Base-by-base conservation (phyloP, 2,797 vertebrate species). In the Gallirallus australis region DNA sequence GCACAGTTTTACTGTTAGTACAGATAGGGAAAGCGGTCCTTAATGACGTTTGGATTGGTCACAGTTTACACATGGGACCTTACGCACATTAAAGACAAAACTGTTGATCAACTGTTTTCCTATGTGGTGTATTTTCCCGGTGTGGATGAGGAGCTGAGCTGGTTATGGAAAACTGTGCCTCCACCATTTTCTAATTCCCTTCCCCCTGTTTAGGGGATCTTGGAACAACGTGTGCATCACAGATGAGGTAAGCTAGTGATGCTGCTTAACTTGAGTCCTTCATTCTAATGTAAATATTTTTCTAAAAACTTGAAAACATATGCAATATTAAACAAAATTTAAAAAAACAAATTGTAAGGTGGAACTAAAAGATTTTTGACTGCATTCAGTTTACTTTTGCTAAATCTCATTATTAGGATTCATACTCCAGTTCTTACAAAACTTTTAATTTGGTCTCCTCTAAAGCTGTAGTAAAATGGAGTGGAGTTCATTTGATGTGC, bases 1-100 rank as follows among this genome's bases (percentile, higher is more conserved):
- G 68, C 72, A 91, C 61, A 89, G 70, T 66, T 90, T 88, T 71
- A 91, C 70, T 84, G 77, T 82, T 76, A 48, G 56, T 71, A 83
- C 12, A 86, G 77, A 84, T 54, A 79, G 17, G 47, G 45, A 81
- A 87, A 94, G 65, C 61, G 45, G 61, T 61, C 71, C 59, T 93
- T 79, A 75, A 94, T 61, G 90, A 95, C 4, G 1, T 91, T 77
- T 86, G 86, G 90, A 91, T 80, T 53, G 73, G 72, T 95, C 84
- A 82, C 66, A 77, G 82, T 91, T 86, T 87, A 91, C 60, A 88
- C 68, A 83, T 39, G 28, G 23, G 53, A 82, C 53, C 69, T 71
- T 78, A 77, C 0, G 8, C 60, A 89, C 56, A 66, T 59, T 72
- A 84, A 80, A 85, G 64, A 75, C 63, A 93, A 91, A 94, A 63